Percentiles rank a stretch among this genome's conserved stretches.
phyloP scores from a whole-genome alignment of 2,113 vertebrate genomes.

The Megalops atlanticus region DNA sequence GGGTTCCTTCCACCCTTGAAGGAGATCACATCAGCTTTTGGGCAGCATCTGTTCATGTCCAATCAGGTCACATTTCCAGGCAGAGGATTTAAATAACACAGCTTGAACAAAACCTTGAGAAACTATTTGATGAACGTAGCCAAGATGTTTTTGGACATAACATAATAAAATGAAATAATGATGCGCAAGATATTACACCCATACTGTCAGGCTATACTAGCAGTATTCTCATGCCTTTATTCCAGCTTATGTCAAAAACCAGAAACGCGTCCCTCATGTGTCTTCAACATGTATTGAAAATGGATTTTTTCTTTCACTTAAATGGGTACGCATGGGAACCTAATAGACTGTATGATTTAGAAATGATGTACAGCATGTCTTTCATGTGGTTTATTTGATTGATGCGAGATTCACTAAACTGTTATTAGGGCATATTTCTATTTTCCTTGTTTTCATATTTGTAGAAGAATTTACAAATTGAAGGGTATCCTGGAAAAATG shows the following conservation, averaged over 20 bases:
- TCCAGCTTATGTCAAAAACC: background rate
- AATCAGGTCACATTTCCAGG: background rate
- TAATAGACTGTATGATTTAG: slow-evolving; percentile 60
- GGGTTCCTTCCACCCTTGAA: background rate
- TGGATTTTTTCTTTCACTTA: slow-evolving; percentile 53
- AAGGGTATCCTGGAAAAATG: slow-evolving; percentile 52
- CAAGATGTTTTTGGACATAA: background rate
- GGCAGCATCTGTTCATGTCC: background rate
- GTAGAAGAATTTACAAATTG: slow-evolving; percentile 55
- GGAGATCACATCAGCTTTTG: background rate
- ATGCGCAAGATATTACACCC: no score
- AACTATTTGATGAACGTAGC: background rate
- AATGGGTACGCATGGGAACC: slow-evolving; percentile 46
- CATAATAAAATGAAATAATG: background rate
- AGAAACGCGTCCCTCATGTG: background rate
- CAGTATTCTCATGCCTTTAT: background rate
- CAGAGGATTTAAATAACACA: background rate
- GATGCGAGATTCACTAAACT: slow-evolving; percentile 61
- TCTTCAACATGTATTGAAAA: slow-evolving; percentile 37
- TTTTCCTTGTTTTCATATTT: slow-evolving; percentile 52
- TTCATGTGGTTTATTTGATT: slow-evolving; percentile 61
- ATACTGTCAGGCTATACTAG: no score
- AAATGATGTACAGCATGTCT: slow-evolving; percentile 58
- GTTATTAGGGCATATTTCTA: slow-evolving; percentile 56
- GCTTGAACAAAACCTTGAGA: background rate